These are phyloP conservation scores for Drosophila prolongata DNA, from an alignment of 2,888 invertebrate species.

Conservation along the genomic window DNA sequence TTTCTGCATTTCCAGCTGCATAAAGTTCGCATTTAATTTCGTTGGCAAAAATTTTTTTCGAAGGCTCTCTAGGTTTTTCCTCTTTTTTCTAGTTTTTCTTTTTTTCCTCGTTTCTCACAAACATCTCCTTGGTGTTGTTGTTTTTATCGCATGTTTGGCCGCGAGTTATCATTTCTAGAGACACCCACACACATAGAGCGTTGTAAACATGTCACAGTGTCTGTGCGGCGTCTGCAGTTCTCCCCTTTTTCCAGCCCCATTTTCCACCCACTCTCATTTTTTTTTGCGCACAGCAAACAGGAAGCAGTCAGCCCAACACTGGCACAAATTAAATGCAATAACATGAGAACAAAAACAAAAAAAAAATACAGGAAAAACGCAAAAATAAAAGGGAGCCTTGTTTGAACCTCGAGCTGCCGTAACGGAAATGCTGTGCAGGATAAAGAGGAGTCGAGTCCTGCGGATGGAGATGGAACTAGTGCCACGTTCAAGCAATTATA, in stretches of 20 bases:
- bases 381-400: constrained; percentile 5
- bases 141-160: constrained; percentile 65
- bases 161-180: constrained; percentile 68
- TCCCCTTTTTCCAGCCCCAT: constrained; percentile 12
- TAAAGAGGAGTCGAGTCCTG: constrained; percentile 21
- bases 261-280: neutral
- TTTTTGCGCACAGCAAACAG: constrained; percentile 29
- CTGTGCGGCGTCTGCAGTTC: constrained; percentile 60
- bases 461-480: constrained; percentile 13
- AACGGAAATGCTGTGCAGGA: constrained; percentile 60
- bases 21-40: constrained; percentile 77
- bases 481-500: constrained; percentile 72
- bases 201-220: constrained; percentile 57
- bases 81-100: constrained; percentile 12
- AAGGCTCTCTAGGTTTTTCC: constrained; percentile 35
- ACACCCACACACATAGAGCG: constrained; percentile 22
- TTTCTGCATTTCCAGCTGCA: constrained; percentile 70
- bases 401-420: constrained; percentile 44
- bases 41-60: constrained; percentile 58
- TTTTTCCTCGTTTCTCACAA: constrained; percentile 25
- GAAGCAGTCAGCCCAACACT: constrained; percentile 49
- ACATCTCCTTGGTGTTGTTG: constrained; percentile 36
- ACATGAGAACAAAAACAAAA: constrained; percentile 53
- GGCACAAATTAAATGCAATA: constrained; percentile 77
- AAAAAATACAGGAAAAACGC: constrained; percentile 15